These are phyloP conservation scores for Ditylenchus dipsaci DNA, from an alignment of 1,140 invertebrate genomes.

Conservation along the genomic window DNA sequence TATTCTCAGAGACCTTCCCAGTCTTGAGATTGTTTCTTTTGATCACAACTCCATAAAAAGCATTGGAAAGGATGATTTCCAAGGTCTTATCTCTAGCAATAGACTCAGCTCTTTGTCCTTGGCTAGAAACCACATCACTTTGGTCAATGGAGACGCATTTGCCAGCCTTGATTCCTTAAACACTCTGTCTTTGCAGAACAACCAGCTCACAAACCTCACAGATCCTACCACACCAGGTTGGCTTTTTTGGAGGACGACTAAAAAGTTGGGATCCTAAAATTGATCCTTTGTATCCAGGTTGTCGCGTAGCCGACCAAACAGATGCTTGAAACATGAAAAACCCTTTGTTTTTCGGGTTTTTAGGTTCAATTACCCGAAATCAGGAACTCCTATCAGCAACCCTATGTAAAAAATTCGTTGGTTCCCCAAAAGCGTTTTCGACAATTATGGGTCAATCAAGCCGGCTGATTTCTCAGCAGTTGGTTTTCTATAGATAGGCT, in stretches of 20 bases:
- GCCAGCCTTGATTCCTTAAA: conserved; percentile 8
- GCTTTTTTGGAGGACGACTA: conserved; percentile 23
- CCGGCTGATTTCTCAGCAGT: too few species aligned
- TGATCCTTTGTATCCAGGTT: too few species aligned
- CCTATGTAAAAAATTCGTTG: too few species aligned
- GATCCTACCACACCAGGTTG: conserved; percentile 6
- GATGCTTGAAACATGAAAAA: too few species aligned
- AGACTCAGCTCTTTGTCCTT: conserved; percentile 37
- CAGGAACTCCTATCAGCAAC: too few species aligned
- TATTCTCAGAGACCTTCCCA: conserved; percentile 31
- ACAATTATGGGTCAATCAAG: too few species aligned
- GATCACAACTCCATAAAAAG: conserved; percentile 37
- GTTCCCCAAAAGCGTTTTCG: too few species aligned
- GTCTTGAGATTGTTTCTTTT: conserved; percentile 23
- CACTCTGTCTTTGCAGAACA: conserved; percentile 35
- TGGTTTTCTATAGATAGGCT: too few species aligned
- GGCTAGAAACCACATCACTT: conserved; percentile 37
- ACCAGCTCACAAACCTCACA: conserved; percentile 20
- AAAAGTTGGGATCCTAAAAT: neutral
- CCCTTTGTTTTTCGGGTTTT: too few species aligned
- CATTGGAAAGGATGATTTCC: conserved; percentile 35
- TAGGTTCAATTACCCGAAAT: too few species aligned
- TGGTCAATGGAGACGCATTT: conserved; percentile 29
- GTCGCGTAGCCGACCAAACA: too few species aligned
- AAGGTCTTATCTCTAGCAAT: conserved; percentile 24